Percentiles rank a stretch among this genome's conserved stretches.
phyloP scores from a whole-genome alignment of 1,140 invertebrate species.

The Drosophila persimilis region DNA sequence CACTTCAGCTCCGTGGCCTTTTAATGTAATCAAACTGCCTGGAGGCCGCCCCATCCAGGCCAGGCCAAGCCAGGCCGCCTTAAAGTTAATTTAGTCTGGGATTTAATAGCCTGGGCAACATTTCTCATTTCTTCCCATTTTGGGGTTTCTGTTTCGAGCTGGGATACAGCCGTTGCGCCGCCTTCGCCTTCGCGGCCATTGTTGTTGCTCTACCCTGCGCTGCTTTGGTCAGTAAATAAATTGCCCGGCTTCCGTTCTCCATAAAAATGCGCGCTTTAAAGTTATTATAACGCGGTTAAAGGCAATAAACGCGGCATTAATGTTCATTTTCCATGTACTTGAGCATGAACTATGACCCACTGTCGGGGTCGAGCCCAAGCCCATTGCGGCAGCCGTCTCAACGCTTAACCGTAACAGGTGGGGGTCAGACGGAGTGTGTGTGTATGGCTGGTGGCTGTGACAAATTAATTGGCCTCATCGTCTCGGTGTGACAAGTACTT shows the following conservation, averaged over 20 bases:
- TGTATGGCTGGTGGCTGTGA: no score
- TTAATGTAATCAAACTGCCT: constrained; percentile 74
- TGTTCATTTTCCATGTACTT: constrained; percentile 61
- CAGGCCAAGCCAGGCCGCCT: constrained; percentile 38
- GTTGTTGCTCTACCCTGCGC: constrained; percentile 24
- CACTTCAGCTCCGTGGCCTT: constrained; percentile 26
- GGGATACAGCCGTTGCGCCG: no score
- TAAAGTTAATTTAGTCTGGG: constrained; percentile 82
- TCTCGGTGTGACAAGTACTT: no score
- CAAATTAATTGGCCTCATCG: no score
- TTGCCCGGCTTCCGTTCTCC: constrained; percentile 67
- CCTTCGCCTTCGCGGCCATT: constrained; percentile 34
- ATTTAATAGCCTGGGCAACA: constrained; percentile 76
- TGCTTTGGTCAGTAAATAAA: constrained; percentile 63
- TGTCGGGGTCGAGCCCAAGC: constrained; percentile 1
- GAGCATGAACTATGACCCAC: constrained; percentile 54
- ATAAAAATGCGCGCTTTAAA: constrained; percentile 72
- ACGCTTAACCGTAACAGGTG: constrained; percentile 39
- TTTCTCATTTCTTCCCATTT: constrained; percentile 71
- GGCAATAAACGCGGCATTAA: constrained; percentile 78
- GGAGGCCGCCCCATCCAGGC: no score
- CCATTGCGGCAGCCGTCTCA: background rate
- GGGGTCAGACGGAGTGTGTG: background rate
- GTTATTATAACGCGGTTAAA: constrained; percentile 80
- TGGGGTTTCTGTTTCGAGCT: background rate